Conservation (phyloP, 2,888 invertebrate genomes). For the Melanotus villosus region DNA sequence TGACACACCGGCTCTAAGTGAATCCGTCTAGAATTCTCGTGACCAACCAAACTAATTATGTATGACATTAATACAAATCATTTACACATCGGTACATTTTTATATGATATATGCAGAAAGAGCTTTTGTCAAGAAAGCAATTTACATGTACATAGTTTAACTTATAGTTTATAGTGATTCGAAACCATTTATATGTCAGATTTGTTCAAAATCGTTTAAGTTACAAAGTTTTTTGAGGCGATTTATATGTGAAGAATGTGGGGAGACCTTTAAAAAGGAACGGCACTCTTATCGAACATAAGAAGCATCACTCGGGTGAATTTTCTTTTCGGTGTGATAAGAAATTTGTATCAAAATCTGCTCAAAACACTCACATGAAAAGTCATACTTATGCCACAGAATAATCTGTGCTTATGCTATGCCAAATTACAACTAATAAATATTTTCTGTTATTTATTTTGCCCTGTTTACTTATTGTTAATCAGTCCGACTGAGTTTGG, state of each 20-base stretch:
- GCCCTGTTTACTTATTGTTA: too few relatives aligned
- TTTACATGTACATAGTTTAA: slow-evolving; percentile 40
- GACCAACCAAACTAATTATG: too few relatives aligned
- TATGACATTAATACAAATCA: too few relatives aligned
- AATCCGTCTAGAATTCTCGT: too few relatives aligned
- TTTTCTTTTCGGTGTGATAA: slow-evolving; percentile 72
- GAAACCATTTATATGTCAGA: too few relatives aligned
- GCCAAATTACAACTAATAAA: not conserved
- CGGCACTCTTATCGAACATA: slow-evolving; percentile 69
- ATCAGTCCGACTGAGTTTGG: too few relatives aligned
- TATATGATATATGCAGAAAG: too few relatives aligned
- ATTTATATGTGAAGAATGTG: slow-evolving; percentile 51
- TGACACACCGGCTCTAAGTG: too few relatives aligned
- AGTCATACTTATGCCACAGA: too few relatives aligned
- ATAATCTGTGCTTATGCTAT: too few relatives aligned
- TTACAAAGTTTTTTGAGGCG: slow-evolving; percentile 56
- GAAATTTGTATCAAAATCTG: slow-evolving; percentile 70
- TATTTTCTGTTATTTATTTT: not conserved
- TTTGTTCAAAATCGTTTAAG: slow-evolving; percentile 63
- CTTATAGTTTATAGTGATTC: slow-evolving; percentile 57
- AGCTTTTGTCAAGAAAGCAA: slow-evolving; percentile 64
- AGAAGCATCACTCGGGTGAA: slow-evolving; percentile 72
- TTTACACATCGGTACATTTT: too few relatives aligned
- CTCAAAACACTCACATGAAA: slow-evolving; percentile 60
- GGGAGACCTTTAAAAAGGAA: slow-evolving; percentile 64